These are phyloP conservation scores for Aramus guarauna DNA, from an alignment of 2,113 vertebrate genomes.

Conservation along the genomic window DNA sequence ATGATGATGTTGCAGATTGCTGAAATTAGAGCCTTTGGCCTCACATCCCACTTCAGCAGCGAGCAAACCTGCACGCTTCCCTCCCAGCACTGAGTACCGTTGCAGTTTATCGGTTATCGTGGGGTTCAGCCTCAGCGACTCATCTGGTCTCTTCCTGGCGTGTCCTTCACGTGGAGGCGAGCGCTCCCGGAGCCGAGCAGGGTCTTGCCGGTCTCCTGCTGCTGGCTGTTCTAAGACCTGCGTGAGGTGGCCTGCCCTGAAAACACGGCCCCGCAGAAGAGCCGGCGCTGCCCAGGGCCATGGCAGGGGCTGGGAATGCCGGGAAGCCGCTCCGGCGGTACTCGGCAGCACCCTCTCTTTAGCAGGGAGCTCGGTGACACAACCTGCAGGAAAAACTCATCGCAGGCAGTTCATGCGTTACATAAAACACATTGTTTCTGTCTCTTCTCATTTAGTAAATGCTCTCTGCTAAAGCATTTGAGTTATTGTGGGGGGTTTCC, in stretches of 20 bases:
- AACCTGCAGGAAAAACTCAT: neutral
- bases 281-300: rapidly evolving
- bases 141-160: neutral
- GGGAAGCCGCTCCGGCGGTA: neutral
- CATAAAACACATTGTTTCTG: neutral
- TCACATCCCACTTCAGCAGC: neutral
- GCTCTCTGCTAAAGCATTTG: neutral
- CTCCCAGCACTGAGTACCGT: rapidly evolving
- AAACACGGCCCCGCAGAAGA: neutral
- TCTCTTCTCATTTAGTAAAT: neutral
- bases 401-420: neutral
- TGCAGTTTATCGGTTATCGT: neutral
- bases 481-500: neutral
- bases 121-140: neutral
- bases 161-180: neutral
- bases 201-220: neutral
- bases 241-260: neutral
- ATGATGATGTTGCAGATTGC: neutral
- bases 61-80: rapidly evolving
- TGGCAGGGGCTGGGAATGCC: rapidly evolving
- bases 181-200: neutral
- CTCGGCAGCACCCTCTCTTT: neutral
- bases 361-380: neutral
- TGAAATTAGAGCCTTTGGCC: neutral
- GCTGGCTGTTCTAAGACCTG: neutral